Evolutionary conservation across 2,113 vertebrate genomes (phyloP), one percentile per base, ranked within the genome.

Genomic region (Thunnus thynnus): DNA sequence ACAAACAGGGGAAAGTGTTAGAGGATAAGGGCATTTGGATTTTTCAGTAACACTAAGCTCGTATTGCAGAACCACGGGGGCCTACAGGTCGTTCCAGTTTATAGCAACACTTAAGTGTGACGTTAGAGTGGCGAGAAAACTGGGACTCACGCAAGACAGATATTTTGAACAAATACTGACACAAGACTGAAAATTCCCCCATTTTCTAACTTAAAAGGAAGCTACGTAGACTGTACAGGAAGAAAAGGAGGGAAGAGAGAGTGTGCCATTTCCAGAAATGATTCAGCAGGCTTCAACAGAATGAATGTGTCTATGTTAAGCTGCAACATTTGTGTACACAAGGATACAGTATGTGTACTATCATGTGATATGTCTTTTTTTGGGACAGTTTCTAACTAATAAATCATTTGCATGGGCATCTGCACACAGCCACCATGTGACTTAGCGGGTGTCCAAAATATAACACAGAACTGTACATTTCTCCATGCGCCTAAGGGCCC

Each of bases 181-280:
- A 86, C 85, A 91, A 92, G 72, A 89, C 30, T 36, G 48, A 79
- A 92, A 92, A 92, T n/a, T 65, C 85, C 89, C 86, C 79, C 30
- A 30, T 60, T 60, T 84, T 89, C 55, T 47, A 76, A 70, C n/a
- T 65, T 66, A 50, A 77, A 85, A 64, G 76, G 83, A 85, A 90
- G 69, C 64, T 46, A 75, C 44, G 44, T 25, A 74, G 86, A 72
- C 64, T 64, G 47, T 65, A 79, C 69, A 80, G 57, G 70, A 88
- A 88, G 72, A 79, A 86, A 69, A 58, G 78, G 41, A 89, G 80
- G 69, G 69, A 80, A 81, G 78, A 83, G 76, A 86, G 57, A 86
- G 50, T 41, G 36, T 41, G 9, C 36, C 36, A 41, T 41, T 41
- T 41, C 36, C 1, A 41, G 51, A 60, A 52, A 47, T 63, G 62